Conservation (phyloP, 35 echinoderm and acorn worm species). For the Anneissia japonica region DNA sequence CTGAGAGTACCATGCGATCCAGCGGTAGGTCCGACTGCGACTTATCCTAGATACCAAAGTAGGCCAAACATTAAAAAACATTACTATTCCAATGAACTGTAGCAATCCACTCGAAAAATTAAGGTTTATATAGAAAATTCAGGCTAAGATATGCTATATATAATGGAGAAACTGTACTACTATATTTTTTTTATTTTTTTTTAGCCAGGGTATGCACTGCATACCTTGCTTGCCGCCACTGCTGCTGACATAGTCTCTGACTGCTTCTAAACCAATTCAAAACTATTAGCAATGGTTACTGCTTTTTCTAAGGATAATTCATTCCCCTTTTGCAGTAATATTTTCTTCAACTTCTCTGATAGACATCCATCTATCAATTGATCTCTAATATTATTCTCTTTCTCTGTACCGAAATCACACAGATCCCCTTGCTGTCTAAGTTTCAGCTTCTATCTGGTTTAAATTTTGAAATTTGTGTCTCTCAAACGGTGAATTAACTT, state of each 20-base stretch:
- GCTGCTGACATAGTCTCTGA: neutral
- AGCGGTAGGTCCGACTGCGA: too few species aligned
- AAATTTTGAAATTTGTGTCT: neutral
- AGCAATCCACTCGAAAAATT: too few species aligned
- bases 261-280: neutral
- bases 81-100: too few species aligned
- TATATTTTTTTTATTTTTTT: too few species aligned
- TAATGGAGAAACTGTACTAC: too few species aligned
- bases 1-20: too few species aligned
- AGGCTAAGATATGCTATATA: too few species aligned
- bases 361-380: neutral
- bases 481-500: neutral
- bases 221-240: too few species aligned
- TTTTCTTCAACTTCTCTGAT: neutral
- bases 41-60: too few species aligned
- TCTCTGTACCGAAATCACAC: neutral
- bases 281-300: neutral
- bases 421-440: neutral
- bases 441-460: neutral
- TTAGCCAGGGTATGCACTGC: too few species aligned
- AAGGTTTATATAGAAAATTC: too few species aligned
- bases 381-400: neutral
- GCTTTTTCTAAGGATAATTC: neutral
- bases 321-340: neutral
- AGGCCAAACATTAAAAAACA: too few species aligned